These are phyloP conservation scores for Argynnis bischoffii DNA, from an alignment of 2,888 invertebrate species.

Conservation along the genomic window DNA sequence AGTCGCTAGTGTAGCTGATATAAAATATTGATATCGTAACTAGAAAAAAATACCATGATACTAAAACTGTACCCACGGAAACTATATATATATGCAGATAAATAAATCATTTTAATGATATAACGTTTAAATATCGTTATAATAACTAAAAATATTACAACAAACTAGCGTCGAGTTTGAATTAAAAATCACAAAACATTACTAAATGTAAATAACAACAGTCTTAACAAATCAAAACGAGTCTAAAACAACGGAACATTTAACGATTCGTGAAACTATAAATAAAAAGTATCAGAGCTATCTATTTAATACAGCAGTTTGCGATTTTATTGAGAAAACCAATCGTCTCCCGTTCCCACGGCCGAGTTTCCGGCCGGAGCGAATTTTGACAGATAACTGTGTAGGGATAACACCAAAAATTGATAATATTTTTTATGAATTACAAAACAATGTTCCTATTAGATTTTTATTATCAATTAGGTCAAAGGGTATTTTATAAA, in stretches of 20 bases:
- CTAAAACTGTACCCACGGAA: no score
- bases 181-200: background rate
- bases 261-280: slow-evolving; percentile 31
- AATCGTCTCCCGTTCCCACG: slow-evolving; percentile 74
- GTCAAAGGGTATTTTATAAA: background rate
- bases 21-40: no score
- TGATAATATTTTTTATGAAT: slow-evolving; percentile 31
- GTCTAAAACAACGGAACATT: slow-evolving; percentile 20
- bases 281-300: slow-evolving; percentile 45
- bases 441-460: slow-evolving; percentile 17
- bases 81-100: no score
- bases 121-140: no score
- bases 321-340: slow-evolving; percentile 78
- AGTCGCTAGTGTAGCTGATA: no score
- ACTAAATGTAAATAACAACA: background rate
- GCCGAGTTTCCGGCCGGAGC: slow-evolving; percentile 74
- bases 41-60: no score
- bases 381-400: slow-evolving; percentile 80
- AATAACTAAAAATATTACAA: no score
- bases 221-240: slow-evolving; percentile 3
- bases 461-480: slow-evolving; percentile 7
- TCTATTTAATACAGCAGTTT: slow-evolving; percentile 60
- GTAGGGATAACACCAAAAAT: slow-evolving; percentile 61
- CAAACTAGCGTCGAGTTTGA: no score
- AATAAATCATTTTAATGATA: no score